A percentile compares a stretch with the other conserved stretches of the same genome.
These are phyloP conservation scores for Megalurothrips usitatus DNA, from an alignment of 2,888 invertebrate genomes.

Conservation along the genomic window DNA sequence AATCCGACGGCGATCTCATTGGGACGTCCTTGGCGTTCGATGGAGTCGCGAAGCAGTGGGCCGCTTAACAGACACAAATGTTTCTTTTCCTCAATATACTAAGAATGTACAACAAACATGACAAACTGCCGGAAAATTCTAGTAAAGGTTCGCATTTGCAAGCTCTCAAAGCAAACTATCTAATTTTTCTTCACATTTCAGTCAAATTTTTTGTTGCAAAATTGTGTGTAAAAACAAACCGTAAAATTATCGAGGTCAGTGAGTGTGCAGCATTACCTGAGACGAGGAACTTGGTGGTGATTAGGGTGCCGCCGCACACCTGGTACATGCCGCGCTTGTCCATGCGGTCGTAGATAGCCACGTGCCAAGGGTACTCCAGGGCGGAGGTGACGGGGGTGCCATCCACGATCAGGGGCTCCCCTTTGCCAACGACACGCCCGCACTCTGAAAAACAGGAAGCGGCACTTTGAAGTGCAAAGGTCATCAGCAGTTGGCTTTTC, in stretches of 20 bases:
- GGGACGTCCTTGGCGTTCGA: background rate
- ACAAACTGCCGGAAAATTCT: too few species aligned
- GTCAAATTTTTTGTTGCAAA: too few species aligned
- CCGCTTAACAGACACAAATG: background rate
- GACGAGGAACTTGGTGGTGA: background rate
- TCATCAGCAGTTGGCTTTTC: too few species aligned
- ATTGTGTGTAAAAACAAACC: too few species aligned
- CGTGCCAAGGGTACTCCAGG: background rate
- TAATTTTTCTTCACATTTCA: too few species aligned
- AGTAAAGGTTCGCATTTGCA: too few species aligned
- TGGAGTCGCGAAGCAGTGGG: background rate
- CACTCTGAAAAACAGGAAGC: slow-evolving; percentile 6
- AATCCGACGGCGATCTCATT: background rate
- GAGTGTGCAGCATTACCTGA: background rate
- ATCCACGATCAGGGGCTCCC: background rate
- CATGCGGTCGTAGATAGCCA: background rate
- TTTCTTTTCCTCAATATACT: too few species aligned
- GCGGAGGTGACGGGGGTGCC: slow-evolving; percentile 6
- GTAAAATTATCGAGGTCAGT: too few species aligned
- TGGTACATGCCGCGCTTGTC: background rate
- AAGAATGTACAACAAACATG: too few species aligned
- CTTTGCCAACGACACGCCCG: background rate
- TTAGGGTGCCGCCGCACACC: background rate
- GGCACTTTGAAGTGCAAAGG: too few species aligned
- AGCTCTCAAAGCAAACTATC: too few species aligned